phyloP scores from a whole-genome alignment of 1,140 invertebrate genomes.

The Acromyrmex heyeri region DNA sequence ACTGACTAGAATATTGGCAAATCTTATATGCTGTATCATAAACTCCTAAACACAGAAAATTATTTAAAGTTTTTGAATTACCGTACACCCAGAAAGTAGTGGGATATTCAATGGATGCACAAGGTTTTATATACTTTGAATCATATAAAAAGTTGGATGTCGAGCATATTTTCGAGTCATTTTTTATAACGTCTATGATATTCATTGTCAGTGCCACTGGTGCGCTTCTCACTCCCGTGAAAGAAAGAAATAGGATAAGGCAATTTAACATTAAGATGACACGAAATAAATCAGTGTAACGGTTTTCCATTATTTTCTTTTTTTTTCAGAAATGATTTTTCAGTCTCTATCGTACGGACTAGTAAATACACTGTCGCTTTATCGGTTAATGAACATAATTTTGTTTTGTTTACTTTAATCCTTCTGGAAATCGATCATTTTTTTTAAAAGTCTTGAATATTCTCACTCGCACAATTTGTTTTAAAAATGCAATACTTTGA shows the following conservation, averaged over 20 bases:
- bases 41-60: slow-evolving; percentile 66
- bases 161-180: not conserved
- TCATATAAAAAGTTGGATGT: slow-evolving; percentile 48
- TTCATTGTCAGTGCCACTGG: not conserved
- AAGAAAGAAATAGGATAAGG: slow-evolving; percentile 53
- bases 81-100: not conserved
- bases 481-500: not conserved
- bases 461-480: not conserved
- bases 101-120: slow-evolving; percentile 44
- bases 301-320: slow-evolving; percentile 55
- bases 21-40: slow-evolving; percentile 66
- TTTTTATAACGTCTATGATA: slow-evolving; percentile 56
- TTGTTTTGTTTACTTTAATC: not conserved
- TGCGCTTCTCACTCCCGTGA: slow-evolving; percentile 23
- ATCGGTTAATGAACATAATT: slow-evolving; percentile 37
- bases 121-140: slow-evolving; percentile 26
- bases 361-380: not conserved
- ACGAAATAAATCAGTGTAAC: slow-evolving; percentile 2
- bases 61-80: not conserved
- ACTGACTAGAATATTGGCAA: slow-evolving; percentile 42
- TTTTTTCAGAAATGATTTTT: not conserved
- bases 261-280: not conserved
- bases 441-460: not conserved
- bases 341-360: not conserved
- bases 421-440: not conserved